These are phyloP conservation scores for Bhutanitis thaidina DNA, from an alignment of 2,888 invertebrate genomes.

Conservation along the genomic window DNA sequence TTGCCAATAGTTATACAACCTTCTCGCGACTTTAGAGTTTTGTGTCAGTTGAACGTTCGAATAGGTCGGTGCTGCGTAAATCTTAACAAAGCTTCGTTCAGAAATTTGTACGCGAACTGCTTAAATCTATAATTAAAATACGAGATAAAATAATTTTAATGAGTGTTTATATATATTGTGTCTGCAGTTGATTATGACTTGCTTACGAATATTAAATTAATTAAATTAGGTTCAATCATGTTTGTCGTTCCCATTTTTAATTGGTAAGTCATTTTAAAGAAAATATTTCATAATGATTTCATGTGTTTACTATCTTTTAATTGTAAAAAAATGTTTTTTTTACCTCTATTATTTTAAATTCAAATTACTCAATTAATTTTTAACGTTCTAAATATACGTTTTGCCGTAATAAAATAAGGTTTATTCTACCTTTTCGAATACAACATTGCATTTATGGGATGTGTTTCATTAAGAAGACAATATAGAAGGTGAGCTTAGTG, in stretches of 20 bases:
- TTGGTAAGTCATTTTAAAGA: slow-evolving; percentile 6
- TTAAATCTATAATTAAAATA: not conserved
- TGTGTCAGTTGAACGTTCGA: slow-evolving; percentile 46
- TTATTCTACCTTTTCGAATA: too few species aligned
- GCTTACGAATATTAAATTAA: not conserved
- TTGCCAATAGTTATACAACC: slow-evolving; percentile 44
- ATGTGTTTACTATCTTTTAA: too few species aligned
- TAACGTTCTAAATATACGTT: too few species aligned
- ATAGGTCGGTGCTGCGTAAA: slow-evolving; percentile 38
- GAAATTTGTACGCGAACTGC: not conserved
- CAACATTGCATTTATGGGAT: too few species aligned
- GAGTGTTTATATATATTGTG: slow-evolving; percentile 1
- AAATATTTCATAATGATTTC: too few species aligned
- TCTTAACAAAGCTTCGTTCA: not conserved
- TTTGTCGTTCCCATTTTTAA: not conserved
- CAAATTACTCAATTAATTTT: too few species aligned
- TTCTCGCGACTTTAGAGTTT: slow-evolving; percentile 43
- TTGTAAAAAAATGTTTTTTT: too few species aligned
- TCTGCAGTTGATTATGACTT: not conserved
- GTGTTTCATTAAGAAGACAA: too few species aligned
- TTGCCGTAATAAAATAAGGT: too few species aligned
- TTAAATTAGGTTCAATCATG: slow-evolving; percentile 1
- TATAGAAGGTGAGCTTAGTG: too few species aligned
- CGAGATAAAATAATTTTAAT: not conserved
- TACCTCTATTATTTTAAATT: too few species aligned